phyloP scores from a whole-genome alignment of 2,797 vertebrate genomes.

The Acrossocheilus fasciatus region DNA sequence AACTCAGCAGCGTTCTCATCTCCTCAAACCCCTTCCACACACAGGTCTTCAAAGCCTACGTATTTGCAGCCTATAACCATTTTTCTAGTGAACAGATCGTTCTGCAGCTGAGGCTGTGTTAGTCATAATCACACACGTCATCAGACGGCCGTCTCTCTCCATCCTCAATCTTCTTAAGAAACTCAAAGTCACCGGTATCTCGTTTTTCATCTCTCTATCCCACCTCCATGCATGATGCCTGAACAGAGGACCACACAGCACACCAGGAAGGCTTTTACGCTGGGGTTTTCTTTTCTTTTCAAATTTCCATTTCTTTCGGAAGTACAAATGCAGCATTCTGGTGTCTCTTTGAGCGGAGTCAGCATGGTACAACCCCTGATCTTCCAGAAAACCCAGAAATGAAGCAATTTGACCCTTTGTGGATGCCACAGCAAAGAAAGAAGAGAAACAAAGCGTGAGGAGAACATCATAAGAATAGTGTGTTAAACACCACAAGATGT shows the following conservation, averaged over 20 bases:
- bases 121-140: constrained; percentile 62
- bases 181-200: constrained; percentile 15
- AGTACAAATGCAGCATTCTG: constrained; percentile 3
- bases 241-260: constrained; percentile 7
- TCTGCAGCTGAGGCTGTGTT: constrained; percentile 40
- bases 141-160: constrained; percentile 24
- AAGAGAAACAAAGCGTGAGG: constrained; percentile 20
- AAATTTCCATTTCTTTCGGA: constrained; percentile 4
- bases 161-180: constrained; percentile 43
- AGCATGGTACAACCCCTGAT: constrained; percentile 28
- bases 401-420: constrained; percentile 5
- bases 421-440: neutral
- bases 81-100: constrained; percentile 61
- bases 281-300: neutral
- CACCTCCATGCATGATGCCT: neutral
- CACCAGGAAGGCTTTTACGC: neutral
- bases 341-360: neutral
- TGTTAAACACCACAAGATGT: constrained; percentile 4
- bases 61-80: constrained; percentile 62
- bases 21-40: neutral
- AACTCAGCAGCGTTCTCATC: neutral
- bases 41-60: constrained; percentile 36
- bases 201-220: constrained; percentile 23
- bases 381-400: constrained; percentile 1
- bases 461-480: neutral